Evolutionary conservation across 2,113 vertebrate genomes (phyloP), one percentile per base, ranked within the genome.

Genomic region (Hepsetus odoe): DNA sequence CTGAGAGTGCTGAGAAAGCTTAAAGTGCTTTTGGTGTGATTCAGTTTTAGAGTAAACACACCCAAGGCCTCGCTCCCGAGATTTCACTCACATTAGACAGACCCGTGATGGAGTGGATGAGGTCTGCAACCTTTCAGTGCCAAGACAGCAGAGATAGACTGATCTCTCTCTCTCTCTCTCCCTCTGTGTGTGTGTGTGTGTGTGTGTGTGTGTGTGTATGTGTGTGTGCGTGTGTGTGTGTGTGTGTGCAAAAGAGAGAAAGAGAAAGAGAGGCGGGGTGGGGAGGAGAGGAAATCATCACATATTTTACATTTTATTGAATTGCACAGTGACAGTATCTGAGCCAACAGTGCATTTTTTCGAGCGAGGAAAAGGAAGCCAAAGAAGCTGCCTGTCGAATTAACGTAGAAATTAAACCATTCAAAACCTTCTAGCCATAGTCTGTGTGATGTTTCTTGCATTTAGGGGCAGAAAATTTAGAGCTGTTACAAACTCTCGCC

Each of bases 31-130:
- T 16, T 26, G n/a, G 26, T 81, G 65, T 42, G 72, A 80, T 76
- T 80, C 13, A 40, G n/a, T 68, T 86, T 78, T 83, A 72, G 46
- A 85, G 49, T 72, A 80, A 84, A 68, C 82, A 62, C n/a, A 44
- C 76, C 35, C 30, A 59, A n/a, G 49, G 76, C 74, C 71, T 71
- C 72, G 10, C 68, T 61, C 49, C 38, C 58, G 42, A 68, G 18
- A 78, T 58, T 77, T 76, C 67, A 76, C 68, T 81, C 30, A 62
- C 80, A 30, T 68, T 81, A 72, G 53, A 76, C 72, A 72, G 74
- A 85, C 76, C 58, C 40, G 72, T 80, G 66, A 80, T 73, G 79
- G 79, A 74, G 69, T 74, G 85, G 68, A 74, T 38, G 8, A 78
- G 78, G 69, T 79, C 28, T 66, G 72, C n/a, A 67, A 71, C 72